These are phyloP conservation scores for Oreochromis grahami DNA, from an alignment of 2,797 vertebrate genomes.

Conservation along the genomic window DNA sequence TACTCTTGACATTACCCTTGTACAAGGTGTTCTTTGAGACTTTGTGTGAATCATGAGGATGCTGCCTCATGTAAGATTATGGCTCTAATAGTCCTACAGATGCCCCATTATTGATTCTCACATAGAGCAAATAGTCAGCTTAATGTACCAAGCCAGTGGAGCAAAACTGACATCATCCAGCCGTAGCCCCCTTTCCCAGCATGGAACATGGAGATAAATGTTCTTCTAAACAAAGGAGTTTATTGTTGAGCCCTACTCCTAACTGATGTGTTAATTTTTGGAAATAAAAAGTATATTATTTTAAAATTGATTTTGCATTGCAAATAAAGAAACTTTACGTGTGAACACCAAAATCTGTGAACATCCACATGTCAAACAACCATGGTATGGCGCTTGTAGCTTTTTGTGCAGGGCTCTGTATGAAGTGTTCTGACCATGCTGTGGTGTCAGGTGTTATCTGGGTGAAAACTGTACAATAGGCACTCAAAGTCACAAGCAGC, in stretches of 20 bases:
- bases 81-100: constrained; percentile 66
- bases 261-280: constrained; percentile 45
- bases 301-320: constrained; percentile 1
- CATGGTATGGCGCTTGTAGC: background rate
- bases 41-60: constrained; percentile 57
- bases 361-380: background rate
- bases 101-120: constrained; percentile 70
- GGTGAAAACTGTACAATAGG: constrained; percentile 24
- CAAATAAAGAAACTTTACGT: background rate
- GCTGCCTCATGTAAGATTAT: constrained; percentile 64
- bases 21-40: constrained; percentile 54
- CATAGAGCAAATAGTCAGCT: constrained; percentile 57
- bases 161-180: constrained; percentile 66
- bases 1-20: constrained; percentile 58
- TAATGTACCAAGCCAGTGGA: constrained; percentile 65
- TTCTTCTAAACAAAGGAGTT: constrained; percentile 46
- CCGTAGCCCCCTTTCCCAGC: constrained; percentile 25
- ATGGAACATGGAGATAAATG: constrained; percentile 60
- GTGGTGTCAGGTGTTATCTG: constrained; percentile 48
- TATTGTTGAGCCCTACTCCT: constrained; percentile 25
- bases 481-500: constrained; percentile 65
- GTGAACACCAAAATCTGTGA: background rate
- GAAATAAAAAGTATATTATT: constrained; percentile 28
- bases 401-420: background rate
- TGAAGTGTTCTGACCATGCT: constrained; percentile 23